Base-by-base conservation (phyloP, 2,888 invertebrate genomes). In the Nebria brevicollis region DNA sequence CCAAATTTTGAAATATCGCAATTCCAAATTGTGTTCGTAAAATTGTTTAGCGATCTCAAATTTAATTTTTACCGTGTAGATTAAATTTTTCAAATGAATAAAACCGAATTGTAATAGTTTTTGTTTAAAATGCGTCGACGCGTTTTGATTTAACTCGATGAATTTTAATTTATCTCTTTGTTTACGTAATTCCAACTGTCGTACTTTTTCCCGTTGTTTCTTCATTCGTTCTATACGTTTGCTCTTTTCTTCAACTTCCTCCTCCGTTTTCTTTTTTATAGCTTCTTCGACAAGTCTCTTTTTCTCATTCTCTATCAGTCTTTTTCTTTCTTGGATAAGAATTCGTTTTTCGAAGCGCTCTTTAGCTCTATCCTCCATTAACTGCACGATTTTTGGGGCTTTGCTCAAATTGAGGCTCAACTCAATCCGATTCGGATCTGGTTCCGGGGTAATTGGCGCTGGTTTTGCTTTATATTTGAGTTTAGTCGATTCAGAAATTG, bases 321-420 rank as follows among this genome's bases (percentile, higher is more conserved):
- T 89, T 82, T 91, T 91, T 85, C 90, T 90, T 83, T 91, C 91
- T 81, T 91, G 87, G 83, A 90, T 90, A 7, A 89, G 85, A 77
- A 87, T 86, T 80, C 88, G 86, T 65, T 89, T 88, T 83, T 89
- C 86, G 66, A 89, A 93, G 66, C 95, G 90, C 84, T 94, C 93
- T 66, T 93, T 87, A 0, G 95, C 94, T 82, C 94, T 91, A 81
- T 93, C 92, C 85, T 95, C 94, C 94, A 95, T 94, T 86, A 93
- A 91, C 86, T 92, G 91, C 72, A 95, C 86, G 86, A 95, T 93
- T 86, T 92, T 93, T 2, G 95, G 95, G 65, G 93, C 92, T 88
- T 91, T 92, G 82, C 91, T 88, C 83, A 91, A 77, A 91, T 84
- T 90, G 89, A 72, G 91, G 86, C 76, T 90, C 84, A 78, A 88